These are phyloP conservation scores for Neosalanx taihuensis DNA, from an alignment of 2,797 vertebrate species.

Conservation along the genomic window DNA sequence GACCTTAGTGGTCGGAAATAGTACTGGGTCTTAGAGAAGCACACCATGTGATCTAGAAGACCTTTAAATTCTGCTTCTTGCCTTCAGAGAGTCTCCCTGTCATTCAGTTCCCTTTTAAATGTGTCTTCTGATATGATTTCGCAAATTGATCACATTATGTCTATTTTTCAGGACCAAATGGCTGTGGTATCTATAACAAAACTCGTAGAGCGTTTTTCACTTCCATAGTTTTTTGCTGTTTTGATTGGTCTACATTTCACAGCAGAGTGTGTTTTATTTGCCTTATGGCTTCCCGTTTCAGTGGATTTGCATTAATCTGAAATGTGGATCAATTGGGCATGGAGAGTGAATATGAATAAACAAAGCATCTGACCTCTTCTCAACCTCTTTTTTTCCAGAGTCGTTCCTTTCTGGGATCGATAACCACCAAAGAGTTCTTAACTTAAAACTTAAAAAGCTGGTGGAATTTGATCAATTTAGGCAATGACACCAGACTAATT, in stretches of 20 bases:
- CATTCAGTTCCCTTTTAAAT: too few species aligned
- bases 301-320: constrained; percentile 7
- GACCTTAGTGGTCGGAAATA: not conserved
- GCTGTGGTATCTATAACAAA: constrained; percentile 25
- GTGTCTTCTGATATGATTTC: constrained; percentile 12
- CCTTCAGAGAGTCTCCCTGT: not conserved
- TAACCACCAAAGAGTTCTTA: constrained; percentile 30
- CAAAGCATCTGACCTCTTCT: constrained; percentile 25
- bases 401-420: not conserved
- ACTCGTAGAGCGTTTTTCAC: not conserved
- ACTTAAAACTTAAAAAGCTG: constrained; percentile 8
- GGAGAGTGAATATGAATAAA: constrained; percentile 11
- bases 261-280: constrained; percentile 10
- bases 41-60: constrained; percentile 6
- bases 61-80: constrained; percentile 35
- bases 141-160: constrained; percentile 17
- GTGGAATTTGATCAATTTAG: constrained; percentile 41
- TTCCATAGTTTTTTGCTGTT: not conserved
- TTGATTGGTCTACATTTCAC: not conserved
- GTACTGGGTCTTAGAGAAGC: constrained; percentile 11
- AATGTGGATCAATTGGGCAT: not conserved
- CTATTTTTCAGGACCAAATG: constrained; percentile 41
- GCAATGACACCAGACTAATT: constrained; percentile 15
- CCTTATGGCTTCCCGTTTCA: constrained; percentile 7
- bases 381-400: constrained; percentile 47